phyloP scores from a whole-genome alignment of 2,888 invertebrate genomes.

The Pterobdella sp. region DNA sequence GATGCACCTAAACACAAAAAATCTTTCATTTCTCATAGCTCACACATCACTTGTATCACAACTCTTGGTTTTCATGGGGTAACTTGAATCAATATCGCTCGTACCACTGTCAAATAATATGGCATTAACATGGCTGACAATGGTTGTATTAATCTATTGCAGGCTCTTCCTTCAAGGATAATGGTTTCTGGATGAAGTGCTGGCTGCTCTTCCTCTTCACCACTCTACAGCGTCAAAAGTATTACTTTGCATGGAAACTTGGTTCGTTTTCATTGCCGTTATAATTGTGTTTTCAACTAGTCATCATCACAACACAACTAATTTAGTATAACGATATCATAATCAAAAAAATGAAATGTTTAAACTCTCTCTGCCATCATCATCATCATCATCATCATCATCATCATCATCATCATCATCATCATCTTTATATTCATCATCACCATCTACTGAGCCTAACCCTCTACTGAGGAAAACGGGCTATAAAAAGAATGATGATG shows the following conservation, averaged over 20 bases:
- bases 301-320: background rate
- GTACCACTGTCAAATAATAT: background rate
- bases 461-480: too few relatives aligned
- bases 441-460: too few relatives aligned
- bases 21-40: too few relatives aligned
- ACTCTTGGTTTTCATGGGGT: too few relatives aligned
- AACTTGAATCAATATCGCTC: too few relatives aligned
- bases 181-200: conserved; percentile 60
- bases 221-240: conserved; percentile 75
- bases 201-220: conserved; percentile 70
- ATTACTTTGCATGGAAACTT: conserved; percentile 92
- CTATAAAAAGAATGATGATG: too few relatives aligned
- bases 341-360: background rate
- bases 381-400: conserved; percentile 17
- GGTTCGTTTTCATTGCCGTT: conserved; percentile 42
- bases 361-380: conserved; percentile 7
- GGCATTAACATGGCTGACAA: background rate
- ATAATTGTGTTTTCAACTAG: background rate
- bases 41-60: too few relatives aligned
- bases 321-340: background rate
- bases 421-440: conserved; percentile 21
- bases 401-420: conserved; percentile 21
- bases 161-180: conserved; percentile 23
- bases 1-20: too few relatives aligned
- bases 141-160: background rate